These are phyloP conservation scores for Phoxinus dragarum DNA, from an alignment of 2,797 vertebrate genomes.

Conservation along the genomic window DNA sequence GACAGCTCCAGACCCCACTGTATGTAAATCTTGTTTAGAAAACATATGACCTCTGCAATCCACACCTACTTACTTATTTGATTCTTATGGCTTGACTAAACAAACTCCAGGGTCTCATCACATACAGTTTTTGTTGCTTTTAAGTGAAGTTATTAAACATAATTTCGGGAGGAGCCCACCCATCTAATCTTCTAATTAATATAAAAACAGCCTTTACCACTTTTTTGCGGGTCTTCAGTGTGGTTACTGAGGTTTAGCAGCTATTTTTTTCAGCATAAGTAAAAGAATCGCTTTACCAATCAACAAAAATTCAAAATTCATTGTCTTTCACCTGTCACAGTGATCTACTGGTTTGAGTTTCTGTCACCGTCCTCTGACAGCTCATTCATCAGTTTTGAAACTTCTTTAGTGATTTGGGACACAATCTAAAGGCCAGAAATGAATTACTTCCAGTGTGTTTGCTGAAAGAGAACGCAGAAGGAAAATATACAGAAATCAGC, in stretches of 20 bases:
- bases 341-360: conserved; percentile 32
- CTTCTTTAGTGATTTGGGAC: conserved; percentile 46
- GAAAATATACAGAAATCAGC: conserved; percentile 11
- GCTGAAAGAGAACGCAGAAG: conserved; percentile 41
- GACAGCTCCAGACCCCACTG: too few species aligned
- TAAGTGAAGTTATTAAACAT: too few species aligned
- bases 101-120: not conserved
- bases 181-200: too few species aligned
- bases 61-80: not conserved
- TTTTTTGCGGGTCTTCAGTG: not conserved
- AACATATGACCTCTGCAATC: too few species aligned
- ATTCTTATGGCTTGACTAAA: not conserved
- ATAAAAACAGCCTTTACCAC: too few species aligned
- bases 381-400: conserved; percentile 54
- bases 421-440: conserved; percentile 48
- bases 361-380: conserved; percentile 16
- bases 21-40: too few species aligned
- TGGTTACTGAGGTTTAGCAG: not conserved
- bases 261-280: not conserved
- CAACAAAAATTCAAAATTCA: not conserved
- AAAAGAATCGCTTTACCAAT: not conserved
- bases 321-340: conserved; percentile 17
- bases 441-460: conserved; percentile 46
- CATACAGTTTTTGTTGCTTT: not conserved
- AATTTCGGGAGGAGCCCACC: too few species aligned